Evolutionary conservation across 2,797 vertebrate genomes (phyloP).

Genomic region (Halcyon smyrnensis): DNA sequence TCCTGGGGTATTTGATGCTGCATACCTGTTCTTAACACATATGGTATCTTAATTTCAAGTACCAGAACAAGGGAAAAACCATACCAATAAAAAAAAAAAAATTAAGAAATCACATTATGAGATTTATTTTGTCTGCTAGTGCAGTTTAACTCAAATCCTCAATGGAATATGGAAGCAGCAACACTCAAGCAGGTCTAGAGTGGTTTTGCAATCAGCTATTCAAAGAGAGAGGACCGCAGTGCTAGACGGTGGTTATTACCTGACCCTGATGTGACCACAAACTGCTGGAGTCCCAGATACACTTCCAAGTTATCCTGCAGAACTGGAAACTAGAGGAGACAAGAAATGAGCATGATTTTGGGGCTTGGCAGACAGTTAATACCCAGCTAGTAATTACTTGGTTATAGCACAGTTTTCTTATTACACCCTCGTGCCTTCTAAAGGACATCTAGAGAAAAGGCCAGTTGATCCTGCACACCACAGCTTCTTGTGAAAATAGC

Average conservation of each 20-base stretch:
- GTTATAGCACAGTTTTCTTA: not conserved
- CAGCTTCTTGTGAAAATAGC: not conserved
- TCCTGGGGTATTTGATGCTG: not conserved
- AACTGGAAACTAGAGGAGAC: constrained; percentile 84
- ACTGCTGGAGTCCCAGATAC: constrained; percentile 96
- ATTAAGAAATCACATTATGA: not conserved
- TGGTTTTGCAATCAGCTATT: not conserved
- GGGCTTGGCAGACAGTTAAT: not conserved
- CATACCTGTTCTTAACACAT: not conserved
- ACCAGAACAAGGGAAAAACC: not conserved
- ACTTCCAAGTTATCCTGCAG: constrained; percentile 96
- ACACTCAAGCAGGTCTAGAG: not conserved
- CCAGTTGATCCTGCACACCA: not conserved
- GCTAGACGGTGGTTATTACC: constrained; percentile 61
- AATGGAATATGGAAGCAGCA: accelerated
- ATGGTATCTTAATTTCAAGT: not conserved
- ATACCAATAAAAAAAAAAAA: not conserved
- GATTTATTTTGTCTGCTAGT: not conserved
- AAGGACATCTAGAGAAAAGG: not conserved
- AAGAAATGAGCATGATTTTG: not conserved
- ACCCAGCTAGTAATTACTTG: not conserved
- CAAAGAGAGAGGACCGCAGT: not conserved
- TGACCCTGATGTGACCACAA: constrained; percentile 88
- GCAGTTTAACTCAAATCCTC: not conserved
- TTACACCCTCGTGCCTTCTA: not conserved